A percentile compares a stretch with the other conserved stretches of the same genome.
Evolutionary conservation across 2,888 invertebrate genomes (phyloP).

Genomic region (Drosophila borborema): DNA sequence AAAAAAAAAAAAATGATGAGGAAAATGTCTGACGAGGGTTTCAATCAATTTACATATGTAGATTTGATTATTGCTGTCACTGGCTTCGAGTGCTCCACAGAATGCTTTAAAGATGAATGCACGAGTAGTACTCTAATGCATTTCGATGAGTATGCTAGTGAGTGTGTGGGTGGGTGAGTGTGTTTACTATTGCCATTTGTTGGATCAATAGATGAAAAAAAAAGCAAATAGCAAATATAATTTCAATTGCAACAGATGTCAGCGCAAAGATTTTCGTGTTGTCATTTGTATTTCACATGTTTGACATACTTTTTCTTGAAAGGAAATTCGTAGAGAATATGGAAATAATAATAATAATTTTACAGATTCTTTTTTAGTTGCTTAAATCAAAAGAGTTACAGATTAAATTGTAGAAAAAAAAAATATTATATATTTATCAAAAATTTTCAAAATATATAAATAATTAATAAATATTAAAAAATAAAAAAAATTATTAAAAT

Average conservation of each 20-base stretch:
- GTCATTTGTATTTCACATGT: neutral
- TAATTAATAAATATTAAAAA: neutral
- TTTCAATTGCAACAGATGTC: constrained; percentile 27
- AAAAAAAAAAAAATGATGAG: neutral
- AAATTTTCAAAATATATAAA: neutral
- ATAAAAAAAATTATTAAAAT: neutral
- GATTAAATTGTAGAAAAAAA: neutral
- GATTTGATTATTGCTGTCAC: constrained; percentile 55
- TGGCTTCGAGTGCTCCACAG: constrained; percentile 31
- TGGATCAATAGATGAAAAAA: constrained; percentile 43
- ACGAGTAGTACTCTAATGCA: constrained; percentile 3
- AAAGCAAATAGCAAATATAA: constrained; percentile 3
- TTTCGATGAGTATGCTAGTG: constrained; percentile 2
- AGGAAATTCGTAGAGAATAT: neutral
- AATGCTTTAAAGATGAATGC: constrained; percentile 29
- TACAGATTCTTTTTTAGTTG: neutral
- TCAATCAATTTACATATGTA: constrained; percentile 55
- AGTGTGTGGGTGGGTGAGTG: neutral
- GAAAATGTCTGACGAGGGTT: constrained; percentile 26
- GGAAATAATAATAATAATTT: neutral
- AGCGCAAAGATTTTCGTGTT: neutral
- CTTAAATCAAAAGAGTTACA: neutral
- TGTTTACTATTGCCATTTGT: constrained; percentile 34
- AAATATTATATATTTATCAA: neutral
- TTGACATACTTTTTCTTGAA: neutral